Evolutionary conservation across 2,888 invertebrate species (phyloP).

Genomic region (Galeopsomyia nigrocyanea): DNA sequence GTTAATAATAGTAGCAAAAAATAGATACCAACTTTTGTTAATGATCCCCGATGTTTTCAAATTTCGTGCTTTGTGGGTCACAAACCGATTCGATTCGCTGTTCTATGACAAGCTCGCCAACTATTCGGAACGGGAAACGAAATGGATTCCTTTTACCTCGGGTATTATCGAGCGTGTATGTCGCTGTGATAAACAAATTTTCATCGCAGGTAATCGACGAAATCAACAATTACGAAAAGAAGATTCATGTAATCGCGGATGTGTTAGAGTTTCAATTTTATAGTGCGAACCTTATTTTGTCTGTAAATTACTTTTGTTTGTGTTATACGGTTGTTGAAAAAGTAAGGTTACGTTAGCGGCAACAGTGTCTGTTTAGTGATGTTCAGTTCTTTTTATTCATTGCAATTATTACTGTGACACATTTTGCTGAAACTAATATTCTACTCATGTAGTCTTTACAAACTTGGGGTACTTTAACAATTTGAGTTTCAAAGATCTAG

Average conservation of each 20-base stretch:
- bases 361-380: not conserved
- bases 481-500: slow-evolving; percentile 6
- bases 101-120: too few species aligned
- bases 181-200: slow-evolving; percentile 59
- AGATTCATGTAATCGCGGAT: slow-evolving; percentile 32
- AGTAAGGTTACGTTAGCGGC: slow-evolving; percentile 34
- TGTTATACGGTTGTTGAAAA: slow-evolving; percentile 22
- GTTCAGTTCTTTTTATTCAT: not conserved
- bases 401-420: not conserved
- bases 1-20: too few species aligned
- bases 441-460: too few species aligned
- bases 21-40: too few species aligned
- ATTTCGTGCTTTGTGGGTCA: too few species aligned
- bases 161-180: slow-evolving; percentile 54
- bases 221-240: slow-evolving; percentile 48
- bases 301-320: slow-evolving; percentile 18
- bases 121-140: not conserved
- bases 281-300: slow-evolving; percentile 30
- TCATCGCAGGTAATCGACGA: slow-evolving; percentile 65
- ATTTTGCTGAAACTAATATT: not conserved
- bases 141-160: slow-evolving; percentile 55
- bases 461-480: not conserved
- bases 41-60: too few species aligned
- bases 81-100: too few species aligned
- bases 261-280: slow-evolving; percentile 15